Evolutionary conservation across 1,140 invertebrate genomes (phyloP).

Genomic region (Drosophila burlai): DNA sequence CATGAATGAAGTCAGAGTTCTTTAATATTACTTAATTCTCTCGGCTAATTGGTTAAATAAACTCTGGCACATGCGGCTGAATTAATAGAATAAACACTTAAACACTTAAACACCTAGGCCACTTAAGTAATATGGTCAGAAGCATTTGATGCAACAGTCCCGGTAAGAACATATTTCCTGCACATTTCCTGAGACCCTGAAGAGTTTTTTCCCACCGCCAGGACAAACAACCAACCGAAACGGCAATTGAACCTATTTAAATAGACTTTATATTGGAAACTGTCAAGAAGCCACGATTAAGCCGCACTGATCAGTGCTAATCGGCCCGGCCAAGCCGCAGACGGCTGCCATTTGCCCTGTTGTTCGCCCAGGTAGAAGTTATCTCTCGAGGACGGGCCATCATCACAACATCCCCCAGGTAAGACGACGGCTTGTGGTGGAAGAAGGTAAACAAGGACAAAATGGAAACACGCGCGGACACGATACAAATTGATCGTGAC

Average conservation of each 20-base stretch:
- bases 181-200: conserved; percentile 48
- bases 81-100: conserved; percentile 24
- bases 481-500: conserved; percentile 71
- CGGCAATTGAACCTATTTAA: conserved; percentile 78
- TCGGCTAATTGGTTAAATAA: conserved; percentile 53
- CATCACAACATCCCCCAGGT: conserved; percentile 43
- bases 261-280: conserved; percentile 67
- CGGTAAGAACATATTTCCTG: conserved; percentile 53
- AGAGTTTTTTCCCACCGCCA: conserved; percentile 66
- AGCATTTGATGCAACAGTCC: conserved; percentile 60
- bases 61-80: conserved; percentile 51
- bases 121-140: conserved; percentile 26
- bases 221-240: conserved; percentile 38
- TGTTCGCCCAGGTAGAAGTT: conserved; percentile 47
- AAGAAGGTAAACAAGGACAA: conserved; percentile 57
- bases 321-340: conserved; percentile 43
- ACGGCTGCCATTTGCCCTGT: conserved; percentile 33
- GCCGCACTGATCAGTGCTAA: conserved; percentile 68
- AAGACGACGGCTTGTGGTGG: conserved; percentile 39
- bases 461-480: conserved; percentile 79
- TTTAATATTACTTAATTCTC: conserved; percentile 21
- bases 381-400: neutral
- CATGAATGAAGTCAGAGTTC: neutral
- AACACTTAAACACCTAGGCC: conserved; percentile 28
- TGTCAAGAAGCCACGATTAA: conserved; percentile 80